Percentiles rank a stretch among this genome's conserved stretches.
Evolutionary conservation across 1,140 invertebrate genomes (phyloP).

Genomic region (Tetramorium alpestre): DNA sequence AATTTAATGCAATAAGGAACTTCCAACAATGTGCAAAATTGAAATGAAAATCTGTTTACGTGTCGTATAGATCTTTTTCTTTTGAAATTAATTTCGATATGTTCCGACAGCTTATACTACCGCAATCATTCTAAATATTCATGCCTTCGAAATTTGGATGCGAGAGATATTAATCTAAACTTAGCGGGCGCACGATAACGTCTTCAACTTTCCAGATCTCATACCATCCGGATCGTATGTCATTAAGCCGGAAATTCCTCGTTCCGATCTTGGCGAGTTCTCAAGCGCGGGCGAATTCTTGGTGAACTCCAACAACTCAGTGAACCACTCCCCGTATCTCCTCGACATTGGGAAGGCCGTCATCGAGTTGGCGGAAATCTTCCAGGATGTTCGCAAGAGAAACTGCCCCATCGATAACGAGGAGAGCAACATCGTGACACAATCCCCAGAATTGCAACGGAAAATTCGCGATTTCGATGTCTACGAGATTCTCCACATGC

Average conservation of each 20-base stretch:
- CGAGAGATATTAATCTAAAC: not conserved
- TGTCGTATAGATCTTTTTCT: not conserved
- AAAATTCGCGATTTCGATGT: slow-evolving; percentile 74
- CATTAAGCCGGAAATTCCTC: slow-evolving; percentile 68
- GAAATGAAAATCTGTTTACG: not conserved
- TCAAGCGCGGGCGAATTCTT: slow-evolving; percentile 65
- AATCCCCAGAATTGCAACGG: slow-evolving; percentile 55
- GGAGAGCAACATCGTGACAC: slow-evolving; percentile 65
- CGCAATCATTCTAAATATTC: not conserved
- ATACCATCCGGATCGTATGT: slow-evolving; percentile 79
- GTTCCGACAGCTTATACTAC: not conserved
- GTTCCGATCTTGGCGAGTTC: slow-evolving; percentile 66
- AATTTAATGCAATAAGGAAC: not conserved
- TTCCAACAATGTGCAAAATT: not conserved
- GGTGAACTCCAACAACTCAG: slow-evolving; percentile 48
- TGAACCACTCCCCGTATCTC: slow-evolving; percentile 78
- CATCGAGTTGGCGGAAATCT: slow-evolving; percentile 68
- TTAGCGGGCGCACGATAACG: not conserved
- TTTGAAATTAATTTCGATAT: not conserved
- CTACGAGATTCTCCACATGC: slow-evolving; percentile 76
- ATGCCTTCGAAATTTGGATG: not conserved
- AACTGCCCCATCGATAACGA: slow-evolving; percentile 65
- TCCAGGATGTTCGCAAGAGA: slow-evolving; percentile 68
- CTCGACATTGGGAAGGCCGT: slow-evolving; percentile 80
- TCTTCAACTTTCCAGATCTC: slow-evolving; percentile 73